Base-by-base conservation (phyloP, 2,888 invertebrate genomes). In the Lasioglossum figueresi region DNA sequence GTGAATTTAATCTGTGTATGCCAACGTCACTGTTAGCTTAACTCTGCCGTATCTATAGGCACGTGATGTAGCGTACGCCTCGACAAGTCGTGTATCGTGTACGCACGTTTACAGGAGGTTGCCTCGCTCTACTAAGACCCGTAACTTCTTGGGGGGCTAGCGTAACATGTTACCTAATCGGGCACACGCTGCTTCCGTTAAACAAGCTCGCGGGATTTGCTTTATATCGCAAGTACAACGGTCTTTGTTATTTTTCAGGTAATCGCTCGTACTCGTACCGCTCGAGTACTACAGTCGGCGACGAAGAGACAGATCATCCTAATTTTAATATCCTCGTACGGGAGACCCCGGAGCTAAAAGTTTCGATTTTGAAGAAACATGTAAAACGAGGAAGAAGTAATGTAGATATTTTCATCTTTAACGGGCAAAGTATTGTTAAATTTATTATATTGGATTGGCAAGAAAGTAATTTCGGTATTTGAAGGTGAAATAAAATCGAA, bases 151-250 rank as follows among this genome's bases (percentile, higher is more conserved):
- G 80, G 77, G 75, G 81, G 68, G 82, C 37, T 85, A 89, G 88
- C 91, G 92, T 90, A 91, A 92, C 91, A 72, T 88, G 88, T 92
- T 92, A 91, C 91, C 89, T 92, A 91, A 91, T 92, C 88, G 88
- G 82, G 86, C 80, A 88, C 84, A 75, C 76, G 87, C n/a, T n/a
- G 56, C 68, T 82, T 73, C 68, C 73, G 73, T 45, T 74, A 80
- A 74, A 70, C 43, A 80, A 66, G 68, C 80, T 80, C 68, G 23
- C 56, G 23, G 43, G 52, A 66, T 79, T 56, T 19, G 27, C n/a
- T 80, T 70, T 68, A 79, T 73, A 48, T 1, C 12, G 10, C 14
- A 27, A 37, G 45, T 43, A 37, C 63, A 8, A n/a, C 59, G 31
- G 23, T 66, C 8, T 31, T 14, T n/a, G 43, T 31, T 76, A 6